phyloP scores from a whole-genome alignment of 2,113 vertebrate genomes.

The Chrysemys picta region DNA sequence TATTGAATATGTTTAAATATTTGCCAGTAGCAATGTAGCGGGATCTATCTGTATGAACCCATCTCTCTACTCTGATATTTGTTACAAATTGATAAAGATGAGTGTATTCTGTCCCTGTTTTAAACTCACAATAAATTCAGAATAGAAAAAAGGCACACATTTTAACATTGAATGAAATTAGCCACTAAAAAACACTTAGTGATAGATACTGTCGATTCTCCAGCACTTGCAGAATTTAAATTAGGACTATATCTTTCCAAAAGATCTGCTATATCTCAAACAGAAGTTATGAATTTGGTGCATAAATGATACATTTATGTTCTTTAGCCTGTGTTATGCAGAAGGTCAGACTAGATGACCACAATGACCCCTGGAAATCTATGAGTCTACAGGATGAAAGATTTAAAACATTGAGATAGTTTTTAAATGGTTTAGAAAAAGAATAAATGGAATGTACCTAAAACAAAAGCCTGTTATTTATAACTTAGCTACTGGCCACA shows the following conservation, averaged over 20 bases:
- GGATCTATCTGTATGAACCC: not conserved
- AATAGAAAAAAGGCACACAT: not conserved
- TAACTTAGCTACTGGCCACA: not conserved
- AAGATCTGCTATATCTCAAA: not conserved
- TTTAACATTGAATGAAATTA: not conserved
- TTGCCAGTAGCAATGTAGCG: conserved; percentile 23
- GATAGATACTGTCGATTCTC: not conserved
- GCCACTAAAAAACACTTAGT: not conserved
- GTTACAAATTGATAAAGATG: not conserved
- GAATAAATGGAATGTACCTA: not conserved
- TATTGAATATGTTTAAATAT: not conserved
- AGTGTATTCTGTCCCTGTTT: not conserved
- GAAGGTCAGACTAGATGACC: not conserved
- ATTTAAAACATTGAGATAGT: not conserved
- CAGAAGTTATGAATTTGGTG: not conserved
- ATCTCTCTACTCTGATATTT: not conserved
- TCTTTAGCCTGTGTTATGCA: not conserved
- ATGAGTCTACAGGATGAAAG: not conserved
- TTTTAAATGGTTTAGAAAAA: conserved; percentile 4
- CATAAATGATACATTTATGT: not conserved
- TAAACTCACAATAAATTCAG: not conserved
- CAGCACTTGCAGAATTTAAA: not conserved
- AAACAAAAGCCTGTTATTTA: not conserved
- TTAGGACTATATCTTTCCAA: conserved; percentile 1
- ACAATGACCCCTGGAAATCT: not conserved